Evolutionary conservation across 2,888 invertebrate genomes (phyloP), one percentile per base, ranked within the genome.

Genomic region (Aleiodes leptofemur): DNA sequence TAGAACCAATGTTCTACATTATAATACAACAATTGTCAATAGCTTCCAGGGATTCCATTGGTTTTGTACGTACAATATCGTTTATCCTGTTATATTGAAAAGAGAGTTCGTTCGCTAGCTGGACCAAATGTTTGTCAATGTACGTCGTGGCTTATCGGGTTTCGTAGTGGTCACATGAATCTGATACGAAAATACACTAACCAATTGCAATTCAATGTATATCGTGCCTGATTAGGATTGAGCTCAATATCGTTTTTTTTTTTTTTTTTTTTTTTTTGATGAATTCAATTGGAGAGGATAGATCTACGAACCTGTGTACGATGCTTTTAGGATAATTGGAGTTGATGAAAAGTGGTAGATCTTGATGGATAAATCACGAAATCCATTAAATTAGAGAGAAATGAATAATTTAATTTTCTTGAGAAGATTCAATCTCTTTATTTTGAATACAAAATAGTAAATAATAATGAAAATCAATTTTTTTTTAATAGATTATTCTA

Each of bases 161-260:
- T 64, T 43, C 34, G 43, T 48, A 16, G 48, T n/a, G 61, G 13
- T 14, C n/a, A 16, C 8, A 14, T 64, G 48, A 64, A 64, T 64
- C 64, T 64, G 64, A 64, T 64, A 64, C 13, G 16, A 64, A 14
- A 43, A 16, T 16, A 11, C 64, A 8, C 43, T 59, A 16, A 43
- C 43, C 43, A 43, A 43, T 43, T 43, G 43, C 43, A 64, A 64
- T 64, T 64, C 64, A 64, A 64, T 64, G 43, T 14, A 64, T 64
- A 64, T 64, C 48, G 61, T 23, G 14, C 43, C 48, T 64, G 64
- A 64, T 64, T 64, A 64, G 64, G 43, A 64, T 31, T n/a, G n/a
- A 14, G 5, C 14, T 5, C 8, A 14, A 13, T n/a, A 16, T 13
- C 14, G 43, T 43, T 11, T 14, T 64, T 48, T 5, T n/a, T n/a